Conservation (phyloP, 2,888 invertebrate species). For the Saturnia pavonia region DNA sequence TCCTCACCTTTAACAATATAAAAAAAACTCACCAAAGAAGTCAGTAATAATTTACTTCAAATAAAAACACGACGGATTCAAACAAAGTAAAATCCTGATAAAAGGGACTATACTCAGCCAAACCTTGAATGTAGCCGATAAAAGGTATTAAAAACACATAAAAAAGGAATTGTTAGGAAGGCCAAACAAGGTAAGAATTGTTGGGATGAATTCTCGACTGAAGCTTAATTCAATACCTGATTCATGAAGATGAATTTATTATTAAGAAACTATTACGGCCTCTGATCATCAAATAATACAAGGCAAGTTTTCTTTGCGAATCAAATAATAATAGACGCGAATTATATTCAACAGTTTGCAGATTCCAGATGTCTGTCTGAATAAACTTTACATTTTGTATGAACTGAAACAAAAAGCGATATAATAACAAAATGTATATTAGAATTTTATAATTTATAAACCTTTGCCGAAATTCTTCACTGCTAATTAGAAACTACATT, state of each 20-base stretch:
- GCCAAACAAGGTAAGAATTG: background rate
- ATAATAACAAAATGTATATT: background rate
- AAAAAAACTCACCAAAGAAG: constrained; percentile 1
- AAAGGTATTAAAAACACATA: background rate
- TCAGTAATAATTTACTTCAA: background rate
- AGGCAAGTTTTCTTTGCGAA: background rate
- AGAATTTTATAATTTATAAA: background rate
- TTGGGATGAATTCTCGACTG: background rate
- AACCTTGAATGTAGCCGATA: background rate
- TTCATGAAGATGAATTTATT: too few species aligned
- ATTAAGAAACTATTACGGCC: background rate
- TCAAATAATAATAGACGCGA: background rate
- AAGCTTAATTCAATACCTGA: background rate
- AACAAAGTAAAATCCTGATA: background rate
- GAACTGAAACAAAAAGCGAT: background rate
- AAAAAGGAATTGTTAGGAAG: background rate
- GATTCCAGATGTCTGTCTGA: background rate
- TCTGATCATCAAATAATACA: background rate
- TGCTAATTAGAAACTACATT: background rate
- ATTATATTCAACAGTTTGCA: background rate
- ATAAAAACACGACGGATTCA: background rate
- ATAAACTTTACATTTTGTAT: background rate
- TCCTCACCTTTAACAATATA: constrained; percentile 3
- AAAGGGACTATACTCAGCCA: background rate
- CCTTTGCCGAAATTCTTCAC: background rate